Conservation (phyloP, 2,888 invertebrate genomes). For the Lasioglossum vierecki region DNA sequence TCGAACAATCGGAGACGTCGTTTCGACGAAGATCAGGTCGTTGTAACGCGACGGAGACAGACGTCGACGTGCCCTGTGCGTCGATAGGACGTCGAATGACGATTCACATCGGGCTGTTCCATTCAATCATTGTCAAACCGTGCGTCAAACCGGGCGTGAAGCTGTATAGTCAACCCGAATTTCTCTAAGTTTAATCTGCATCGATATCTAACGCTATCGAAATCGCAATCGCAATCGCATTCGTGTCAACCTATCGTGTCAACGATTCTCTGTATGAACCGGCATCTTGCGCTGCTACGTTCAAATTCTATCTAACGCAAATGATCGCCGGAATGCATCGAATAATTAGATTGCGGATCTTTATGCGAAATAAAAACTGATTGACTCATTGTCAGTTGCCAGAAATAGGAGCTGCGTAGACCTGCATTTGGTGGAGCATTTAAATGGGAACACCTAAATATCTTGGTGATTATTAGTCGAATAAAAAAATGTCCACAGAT, state of each 20-base stretch:
- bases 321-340: neutral
- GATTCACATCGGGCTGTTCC: constrained; percentile 18
- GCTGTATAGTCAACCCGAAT: constrained; percentile 16
- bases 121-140: constrained; percentile 24
- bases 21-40: constrained; percentile 28
- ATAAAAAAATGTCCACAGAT: no score
- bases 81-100: constrained; percentile 24
- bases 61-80: constrained; percentile 24
- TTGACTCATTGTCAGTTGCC: no score
- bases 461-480: no score
- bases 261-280: neutral
- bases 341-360: no score
- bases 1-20: neutral
- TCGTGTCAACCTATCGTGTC: neutral
- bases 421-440: no score
- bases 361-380: no score
- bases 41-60: constrained; percentile 21
- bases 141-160: neutral
- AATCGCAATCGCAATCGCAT: neutral
- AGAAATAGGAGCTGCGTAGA: no score
- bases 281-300: neutral
- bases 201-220: constrained; percentile 11
- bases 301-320: neutral
- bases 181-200: constrained; percentile 28
- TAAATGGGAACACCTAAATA: no score